Evolutionary conservation across 1,140 invertebrate genomes (phyloP).

Genomic region (Steinernema feltiae): DNA sequence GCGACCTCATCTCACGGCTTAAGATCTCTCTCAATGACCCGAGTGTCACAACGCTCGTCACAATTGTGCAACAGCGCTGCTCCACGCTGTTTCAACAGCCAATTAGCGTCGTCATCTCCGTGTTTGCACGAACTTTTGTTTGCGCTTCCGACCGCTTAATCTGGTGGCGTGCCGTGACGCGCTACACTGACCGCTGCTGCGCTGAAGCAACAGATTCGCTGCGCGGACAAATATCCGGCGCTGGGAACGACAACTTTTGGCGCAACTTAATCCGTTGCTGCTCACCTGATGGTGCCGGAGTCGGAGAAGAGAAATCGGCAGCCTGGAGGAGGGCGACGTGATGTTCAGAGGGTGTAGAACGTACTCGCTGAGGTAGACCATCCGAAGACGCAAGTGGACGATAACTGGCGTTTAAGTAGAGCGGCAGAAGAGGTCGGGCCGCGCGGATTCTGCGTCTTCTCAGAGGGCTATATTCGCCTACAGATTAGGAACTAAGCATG

Average conservation of each 20-base stretch:
- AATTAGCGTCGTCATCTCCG: neutral
- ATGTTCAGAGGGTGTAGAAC: neutral
- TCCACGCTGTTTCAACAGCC: neutral
- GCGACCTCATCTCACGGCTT: neutral
- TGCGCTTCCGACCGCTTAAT: constrained; percentile 4
- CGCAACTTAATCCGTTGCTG: neutral
- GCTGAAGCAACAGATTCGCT: neutral
- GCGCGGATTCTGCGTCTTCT: too few species aligned
- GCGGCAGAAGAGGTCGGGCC: neutral
- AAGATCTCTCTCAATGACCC: neutral
- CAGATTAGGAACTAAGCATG: neutral
- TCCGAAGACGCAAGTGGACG: neutral
- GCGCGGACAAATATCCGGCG: neutral
- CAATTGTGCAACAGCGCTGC: neutral
- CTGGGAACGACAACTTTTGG: neutral
- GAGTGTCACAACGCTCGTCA: neutral
- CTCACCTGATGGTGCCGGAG: neutral
- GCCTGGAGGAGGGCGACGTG: neutral
- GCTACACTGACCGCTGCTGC: neutral
- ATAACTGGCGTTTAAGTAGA: neutral
- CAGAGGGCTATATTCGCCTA: neutral
- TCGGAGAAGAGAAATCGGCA: neutral
- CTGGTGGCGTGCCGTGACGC: neutral
- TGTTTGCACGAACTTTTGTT: constrained; percentile 6
- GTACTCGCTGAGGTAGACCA: neutral